Percentiles rank a stretch among this genome's conserved stretches.
These are phyloP conservation scores for Mormyrops boulengeri DNA, from an alignment of 2,797 vertebrate genomes.

Conservation along the genomic window DNA sequence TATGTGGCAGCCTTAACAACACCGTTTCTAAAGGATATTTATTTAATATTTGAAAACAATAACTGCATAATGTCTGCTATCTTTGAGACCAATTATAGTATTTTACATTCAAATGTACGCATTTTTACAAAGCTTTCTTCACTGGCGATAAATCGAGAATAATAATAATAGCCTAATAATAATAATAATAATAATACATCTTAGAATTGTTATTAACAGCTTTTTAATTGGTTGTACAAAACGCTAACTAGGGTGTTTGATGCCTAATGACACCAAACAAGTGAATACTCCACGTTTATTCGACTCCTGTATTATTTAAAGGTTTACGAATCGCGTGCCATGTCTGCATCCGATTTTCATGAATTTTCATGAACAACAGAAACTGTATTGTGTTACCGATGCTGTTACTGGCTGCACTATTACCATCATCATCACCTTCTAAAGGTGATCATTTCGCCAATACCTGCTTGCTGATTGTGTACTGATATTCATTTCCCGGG, in stretches of 20 bases:
- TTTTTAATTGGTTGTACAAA: neutral
- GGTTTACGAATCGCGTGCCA: neutral
- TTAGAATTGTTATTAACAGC: neutral
- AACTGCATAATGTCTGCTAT: neutral
- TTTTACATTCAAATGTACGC: neutral
- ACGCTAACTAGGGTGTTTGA: neutral
- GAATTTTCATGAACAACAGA: neutral
- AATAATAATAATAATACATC: neutral
- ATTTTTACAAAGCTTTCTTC: neutral
- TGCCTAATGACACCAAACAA: neutral
- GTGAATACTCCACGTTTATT: neutral
- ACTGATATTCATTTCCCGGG: constrained; percentile 32
- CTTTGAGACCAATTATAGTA: neutral
- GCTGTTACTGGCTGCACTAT: constrained; percentile 16
- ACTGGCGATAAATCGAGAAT: neutral
- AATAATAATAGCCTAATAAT: neutral
- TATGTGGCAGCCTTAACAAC: neutral
- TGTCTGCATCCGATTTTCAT: constrained; percentile 10
- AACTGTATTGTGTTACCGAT: constrained; percentile 13
- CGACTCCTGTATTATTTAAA: neutral
- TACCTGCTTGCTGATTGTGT: constrained; percentile 25
- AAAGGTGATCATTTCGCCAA: constrained; percentile 38
- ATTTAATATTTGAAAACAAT: constrained; percentile 1
- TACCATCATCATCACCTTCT: constrained; percentile 27
- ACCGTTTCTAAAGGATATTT: constrained; percentile 8